Conservation (phyloP, 2,797 vertebrate species). For the Ctenochaetus hawaiiensis region DNA sequence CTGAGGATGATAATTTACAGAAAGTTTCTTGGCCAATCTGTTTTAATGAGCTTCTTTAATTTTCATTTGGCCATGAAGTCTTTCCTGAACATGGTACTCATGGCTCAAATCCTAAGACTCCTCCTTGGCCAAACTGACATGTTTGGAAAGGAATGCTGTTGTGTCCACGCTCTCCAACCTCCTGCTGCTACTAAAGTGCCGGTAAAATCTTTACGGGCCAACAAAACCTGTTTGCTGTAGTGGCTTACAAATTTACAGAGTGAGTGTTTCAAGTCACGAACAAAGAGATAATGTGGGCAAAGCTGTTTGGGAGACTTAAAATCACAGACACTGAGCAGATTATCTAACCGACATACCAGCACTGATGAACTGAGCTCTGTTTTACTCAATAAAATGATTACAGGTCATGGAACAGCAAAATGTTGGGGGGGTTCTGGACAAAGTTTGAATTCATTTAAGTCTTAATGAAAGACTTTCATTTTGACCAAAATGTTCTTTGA, state of each 20-base stretch:
- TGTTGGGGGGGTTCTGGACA: neutral
- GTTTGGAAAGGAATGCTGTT: conserved; percentile 87
- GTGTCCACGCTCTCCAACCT: conserved; percentile 78
- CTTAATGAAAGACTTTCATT: conserved; percentile 22
- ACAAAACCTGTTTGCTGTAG: conserved; percentile 87
- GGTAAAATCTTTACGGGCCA: conserved; percentile 88
- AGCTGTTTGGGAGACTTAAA: conserved; percentile 74
- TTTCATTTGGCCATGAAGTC: conserved; percentile 63
- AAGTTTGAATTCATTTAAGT: conserved; percentile 1
- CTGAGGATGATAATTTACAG: conserved; percentile 37
- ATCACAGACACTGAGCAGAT: conserved; percentile 68
- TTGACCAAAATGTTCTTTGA: conserved; percentile 24
- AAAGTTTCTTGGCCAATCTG: conserved; percentile 62
- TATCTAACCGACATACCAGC: conserved; percentile 69
- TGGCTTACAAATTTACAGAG: conserved; percentile 84
- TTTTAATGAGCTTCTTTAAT: conserved; percentile 71
- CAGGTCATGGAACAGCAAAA: conserved; percentile 68
- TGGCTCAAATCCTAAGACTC: conserved; percentile 67
- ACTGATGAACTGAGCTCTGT: conserved; percentile 67
- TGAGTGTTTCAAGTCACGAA: conserved; percentile 89
- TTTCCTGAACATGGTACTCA: conserved; percentile 65
- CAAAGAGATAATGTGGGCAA: conserved; percentile 78
- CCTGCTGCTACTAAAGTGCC: conserved; percentile 86
- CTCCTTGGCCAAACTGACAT: conserved; percentile 86
- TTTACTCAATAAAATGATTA: conserved; percentile 74